phyloP scores from a whole-genome alignment of 2,113 vertebrate species.

The Aegotheles bennettii region DNA sequence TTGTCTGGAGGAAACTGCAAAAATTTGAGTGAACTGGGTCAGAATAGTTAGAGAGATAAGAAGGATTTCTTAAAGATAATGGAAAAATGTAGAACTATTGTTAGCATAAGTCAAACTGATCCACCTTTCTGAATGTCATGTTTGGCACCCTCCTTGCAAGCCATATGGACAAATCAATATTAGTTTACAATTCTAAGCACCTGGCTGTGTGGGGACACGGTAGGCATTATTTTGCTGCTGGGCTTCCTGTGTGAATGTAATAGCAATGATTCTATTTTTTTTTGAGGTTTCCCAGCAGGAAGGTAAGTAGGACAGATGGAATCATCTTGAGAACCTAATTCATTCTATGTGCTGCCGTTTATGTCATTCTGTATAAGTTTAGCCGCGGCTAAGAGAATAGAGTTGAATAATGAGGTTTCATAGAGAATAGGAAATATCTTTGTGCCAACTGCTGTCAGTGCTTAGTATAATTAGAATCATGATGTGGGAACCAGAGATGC shows the following conservation, averaged over 20 bases:
- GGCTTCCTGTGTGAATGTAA: background rate
- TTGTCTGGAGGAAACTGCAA: background rate
- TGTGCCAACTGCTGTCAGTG: background rate
- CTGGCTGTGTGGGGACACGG: background rate
- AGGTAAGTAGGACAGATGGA: background rate
- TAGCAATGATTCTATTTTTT: background rate
- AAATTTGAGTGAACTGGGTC: background rate
- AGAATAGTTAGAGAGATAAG: background rate
- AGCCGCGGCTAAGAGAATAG: background rate
- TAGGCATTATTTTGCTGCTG: constrained; percentile 1
- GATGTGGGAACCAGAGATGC: background rate
- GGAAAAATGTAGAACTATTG: background rate
- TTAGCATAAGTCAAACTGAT: background rate
- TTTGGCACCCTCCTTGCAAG: background rate
- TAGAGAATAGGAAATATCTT: background rate
- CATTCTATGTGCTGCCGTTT: background rate
- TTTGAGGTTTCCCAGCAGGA: background rate
- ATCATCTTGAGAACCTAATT: background rate
- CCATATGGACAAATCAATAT: background rate
- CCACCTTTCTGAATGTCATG: background rate
- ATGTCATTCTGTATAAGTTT: background rate
- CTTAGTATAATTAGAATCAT: background rate
- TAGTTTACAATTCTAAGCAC: background rate
- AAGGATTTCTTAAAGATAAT: background rate
- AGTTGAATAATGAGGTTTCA: background rate